Evolutionary conservation across 2,888 invertebrate genomes (phyloP), one percentile per base, ranked within the genome.

Genomic region (Boloria euphrosyne): DNA sequence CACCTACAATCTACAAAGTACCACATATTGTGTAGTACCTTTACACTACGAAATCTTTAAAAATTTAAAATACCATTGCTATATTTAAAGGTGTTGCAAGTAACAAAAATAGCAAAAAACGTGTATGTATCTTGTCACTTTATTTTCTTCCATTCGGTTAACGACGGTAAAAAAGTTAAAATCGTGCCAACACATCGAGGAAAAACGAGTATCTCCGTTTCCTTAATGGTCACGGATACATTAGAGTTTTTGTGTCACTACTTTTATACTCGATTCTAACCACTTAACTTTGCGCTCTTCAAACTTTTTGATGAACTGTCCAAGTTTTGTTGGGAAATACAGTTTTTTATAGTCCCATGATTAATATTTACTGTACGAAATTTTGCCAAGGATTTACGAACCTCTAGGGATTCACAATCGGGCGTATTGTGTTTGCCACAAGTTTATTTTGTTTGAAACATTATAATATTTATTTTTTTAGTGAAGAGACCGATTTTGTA

Each of bases 161-260:
- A 63, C 51, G 62, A 59, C 57, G 17, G 31, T 49, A 58, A 43
- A 58, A 55, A 65, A 59, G 67, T 55, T 70, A 62, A 60, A 67
- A 65, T 49, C 43, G 65, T 67, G 67, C 67, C 70, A 70, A 67
- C 62, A 66, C 61, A 51, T 70, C 44, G 49, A 61, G 63, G 49
- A 61, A 66, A 65, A 66, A 65, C 55, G 55, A 46, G 44, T 68
- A 62, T 63, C 65, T 16, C 18, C 55, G 51, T 66, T 67, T 62
- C 59, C 65, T 61, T 70, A 68, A 70, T 66, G 63, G 65, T 61
- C 54, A 46, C 61, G 60, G 57, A 70, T 63, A 61, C 60, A 62
- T 66, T 60, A 63, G 50, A 69, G 16, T 61, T 69, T 69, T 67
- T 70, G 55, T 51, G 49, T 44, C 17, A 62, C 52, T 68, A 44